These are phyloP conservation scores for Drosophila mojavensis DNA, from an alignment of 1,140 invertebrate species.

Conservation along the genomic window DNA sequence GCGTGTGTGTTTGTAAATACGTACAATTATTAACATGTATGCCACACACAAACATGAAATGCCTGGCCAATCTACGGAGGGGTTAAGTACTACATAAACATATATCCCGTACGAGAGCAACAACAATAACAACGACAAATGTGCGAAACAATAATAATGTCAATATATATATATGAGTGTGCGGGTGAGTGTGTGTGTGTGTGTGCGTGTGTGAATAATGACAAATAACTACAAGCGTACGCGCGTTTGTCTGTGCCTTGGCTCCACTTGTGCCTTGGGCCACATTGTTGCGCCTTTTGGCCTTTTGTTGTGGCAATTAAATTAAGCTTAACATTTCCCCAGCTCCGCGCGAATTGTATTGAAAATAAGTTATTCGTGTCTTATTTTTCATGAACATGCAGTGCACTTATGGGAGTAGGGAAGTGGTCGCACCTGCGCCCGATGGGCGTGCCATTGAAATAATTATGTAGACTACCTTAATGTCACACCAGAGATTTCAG, in stretches of 20 bases:
- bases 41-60: constrained; percentile 51
- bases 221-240: constrained; percentile 44
- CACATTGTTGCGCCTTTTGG: constrained; percentile 59
- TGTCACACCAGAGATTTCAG: constrained; percentile 48
- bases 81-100: constrained; percentile 43
- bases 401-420: constrained; percentile 18
- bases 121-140: constrained; percentile 63
- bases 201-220: constrained; percentile 57
- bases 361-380: constrained; percentile 37
- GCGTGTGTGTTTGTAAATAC: constrained; percentile 28
- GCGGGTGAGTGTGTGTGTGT: constrained; percentile 11
- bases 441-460: constrained; percentile 21
- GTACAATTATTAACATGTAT: constrained; percentile 71
- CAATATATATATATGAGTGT: constrained; percentile 21
- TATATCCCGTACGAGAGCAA: constrained; percentile 46
- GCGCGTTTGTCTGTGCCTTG: constrained; percentile 25
- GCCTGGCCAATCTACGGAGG: constrained; percentile 53
- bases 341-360: constrained; percentile 30
- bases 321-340: constrained; percentile 71
- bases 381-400: neutral
- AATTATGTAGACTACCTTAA: constrained; percentile 59
- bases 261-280: constrained; percentile 47
- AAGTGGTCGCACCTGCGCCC: constrained; percentile 1
- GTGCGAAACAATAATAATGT: constrained; percentile 55
- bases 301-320: constrained; percentile 68